Evolutionary conservation across 1,140 invertebrate genomes (phyloP).

Genomic region (Drosophila pandora): DNA sequence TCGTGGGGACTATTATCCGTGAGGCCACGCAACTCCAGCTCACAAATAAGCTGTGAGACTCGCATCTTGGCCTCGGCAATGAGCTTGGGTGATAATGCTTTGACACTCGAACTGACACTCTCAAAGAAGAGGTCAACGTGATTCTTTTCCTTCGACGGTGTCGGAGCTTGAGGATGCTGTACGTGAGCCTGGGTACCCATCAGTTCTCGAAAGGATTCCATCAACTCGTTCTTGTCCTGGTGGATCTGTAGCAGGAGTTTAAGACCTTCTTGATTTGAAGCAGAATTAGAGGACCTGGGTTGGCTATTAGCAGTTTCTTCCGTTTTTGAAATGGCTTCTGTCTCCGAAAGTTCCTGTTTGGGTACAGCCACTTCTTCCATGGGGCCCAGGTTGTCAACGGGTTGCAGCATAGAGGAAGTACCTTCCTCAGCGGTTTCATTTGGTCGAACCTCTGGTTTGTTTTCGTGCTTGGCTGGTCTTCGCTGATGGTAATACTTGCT

Average conservation of each 20-base stretch:
- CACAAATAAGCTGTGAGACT: slow-evolving; percentile 77
- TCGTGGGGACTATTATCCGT: slow-evolving; percentile 42
- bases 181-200: slow-evolving; percentile 53
- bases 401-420: not conserved
- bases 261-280: slow-evolving; percentile 66
- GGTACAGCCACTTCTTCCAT: not conserved
- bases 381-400: not conserved
- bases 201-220: slow-evolving; percentile 77
- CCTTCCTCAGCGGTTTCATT: too few relatives aligned
- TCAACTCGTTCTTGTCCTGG: slow-evolving; percentile 78
- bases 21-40: slow-evolving; percentile 71
- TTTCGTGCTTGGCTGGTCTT: slow-evolving; percentile 21
- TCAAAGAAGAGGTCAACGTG: slow-evolving; percentile 80
- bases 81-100: slow-evolving; percentile 72
- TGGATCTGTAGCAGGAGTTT: slow-evolving; percentile 78
- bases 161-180: slow-evolving; percentile 4
- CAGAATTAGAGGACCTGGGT: not conserved
- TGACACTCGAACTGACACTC: slow-evolving; percentile 80
- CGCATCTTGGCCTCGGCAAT: slow-evolving; percentile 80
- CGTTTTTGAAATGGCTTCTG: not conserved
- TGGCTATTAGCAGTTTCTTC: not conserved
- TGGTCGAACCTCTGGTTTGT: not conserved
- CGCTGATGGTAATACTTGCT: slow-evolving; percentile 77
- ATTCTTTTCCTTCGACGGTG: slow-evolving; percentile 58
- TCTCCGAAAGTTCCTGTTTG: slow-evolving; percentile 23